phyloP scores from a whole-genome alignment of 2,797 vertebrate species.

The Morus bassanus region DNA sequence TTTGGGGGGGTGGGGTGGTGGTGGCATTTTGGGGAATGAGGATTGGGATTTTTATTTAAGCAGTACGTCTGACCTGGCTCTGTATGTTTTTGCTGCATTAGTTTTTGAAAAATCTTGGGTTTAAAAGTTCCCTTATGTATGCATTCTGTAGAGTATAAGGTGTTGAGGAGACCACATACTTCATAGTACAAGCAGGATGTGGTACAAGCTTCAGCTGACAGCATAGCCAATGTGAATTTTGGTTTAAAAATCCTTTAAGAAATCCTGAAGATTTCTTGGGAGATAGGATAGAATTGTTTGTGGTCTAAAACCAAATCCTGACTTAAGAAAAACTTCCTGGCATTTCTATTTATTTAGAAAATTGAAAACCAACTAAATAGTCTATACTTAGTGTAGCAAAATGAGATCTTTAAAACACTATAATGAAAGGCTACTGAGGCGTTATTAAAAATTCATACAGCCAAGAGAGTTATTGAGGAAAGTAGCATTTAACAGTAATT shows the following conservation, averaged over 20 bases:
- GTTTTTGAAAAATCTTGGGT: not conserved
- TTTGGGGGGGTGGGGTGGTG: not conserved
- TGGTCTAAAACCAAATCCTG: not conserved
- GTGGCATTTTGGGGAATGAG: not conserved
- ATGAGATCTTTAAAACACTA: slow-evolving; percentile 36
- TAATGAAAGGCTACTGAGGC: slow-evolving; percentile 26
- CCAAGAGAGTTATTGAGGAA: slow-evolving; percentile 55
- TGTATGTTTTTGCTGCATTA: not conserved
- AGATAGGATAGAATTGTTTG: not conserved
- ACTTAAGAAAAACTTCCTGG: not conserved
- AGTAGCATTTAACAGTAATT: slow-evolving; percentile 32
- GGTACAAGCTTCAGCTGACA: not conserved
- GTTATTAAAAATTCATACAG: slow-evolving; percentile 60
- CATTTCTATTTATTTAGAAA: slow-evolving; percentile 57
- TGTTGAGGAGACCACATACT: not conserved
- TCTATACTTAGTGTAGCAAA: slow-evolving; percentile 6
- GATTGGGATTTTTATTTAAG: not conserved
- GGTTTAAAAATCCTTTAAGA: not conserved
- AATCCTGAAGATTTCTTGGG: not conserved
- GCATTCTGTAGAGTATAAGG: not conserved
- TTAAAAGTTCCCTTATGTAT: not conserved
- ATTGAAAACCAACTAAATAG: slow-evolving; percentile 7
- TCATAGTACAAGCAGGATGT: not conserved
- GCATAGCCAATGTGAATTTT: not conserved
- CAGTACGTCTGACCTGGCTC: not conserved